phyloP scores from a whole-genome alignment of 2,113 vertebrate species.

The Sinocyclocheilus anshuiensis region DNA sequence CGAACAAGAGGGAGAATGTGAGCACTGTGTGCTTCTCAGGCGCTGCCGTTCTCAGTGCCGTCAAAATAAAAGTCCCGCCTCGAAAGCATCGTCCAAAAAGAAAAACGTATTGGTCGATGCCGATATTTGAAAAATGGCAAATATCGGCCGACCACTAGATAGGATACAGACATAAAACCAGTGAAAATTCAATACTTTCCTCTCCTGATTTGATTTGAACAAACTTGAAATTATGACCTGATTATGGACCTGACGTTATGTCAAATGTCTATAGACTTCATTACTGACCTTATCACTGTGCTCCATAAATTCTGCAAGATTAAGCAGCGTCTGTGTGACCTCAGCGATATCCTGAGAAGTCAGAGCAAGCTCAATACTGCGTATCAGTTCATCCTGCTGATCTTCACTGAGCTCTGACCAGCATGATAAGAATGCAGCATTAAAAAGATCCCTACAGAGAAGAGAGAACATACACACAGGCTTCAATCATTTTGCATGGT shows the following conservation, averaged over 20 bases:
- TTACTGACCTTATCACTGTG: slow-evolving; percentile 94
- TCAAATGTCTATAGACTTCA: not conserved
- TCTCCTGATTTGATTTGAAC: not conserved
- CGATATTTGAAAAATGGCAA: too few relatives aligned
- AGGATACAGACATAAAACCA: too few relatives aligned
- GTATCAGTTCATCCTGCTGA: slow-evolving; percentile 97
- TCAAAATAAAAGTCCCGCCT: too few relatives aligned
- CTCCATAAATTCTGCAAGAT: slow-evolving; percentile 98
- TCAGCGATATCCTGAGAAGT: slow-evolving; percentile 98
- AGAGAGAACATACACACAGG: too few relatives aligned
- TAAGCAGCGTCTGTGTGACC: slow-evolving; percentile 96
- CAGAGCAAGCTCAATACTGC: slow-evolving; percentile 94
- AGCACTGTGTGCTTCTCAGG: too few relatives aligned
- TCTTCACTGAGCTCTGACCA: slow-evolving; percentile 98
- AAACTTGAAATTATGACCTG: not conserved
- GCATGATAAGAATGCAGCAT: slow-evolving; percentile 96
- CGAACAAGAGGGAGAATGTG: too few relatives aligned
- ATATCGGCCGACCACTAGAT: too few relatives aligned
- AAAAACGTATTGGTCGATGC: too few relatives aligned
- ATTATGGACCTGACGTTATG: not conserved
- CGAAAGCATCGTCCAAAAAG: too few relatives aligned
- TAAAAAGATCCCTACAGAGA: slow-evolving; percentile 89
- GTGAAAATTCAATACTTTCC: too few relatives aligned
- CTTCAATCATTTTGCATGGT: too few relatives aligned
- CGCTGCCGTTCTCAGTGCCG: too few relatives aligned